phyloP scores from a whole-genome alignment of 2,888 invertebrate species.

The Portevinia maculata region DNA sequence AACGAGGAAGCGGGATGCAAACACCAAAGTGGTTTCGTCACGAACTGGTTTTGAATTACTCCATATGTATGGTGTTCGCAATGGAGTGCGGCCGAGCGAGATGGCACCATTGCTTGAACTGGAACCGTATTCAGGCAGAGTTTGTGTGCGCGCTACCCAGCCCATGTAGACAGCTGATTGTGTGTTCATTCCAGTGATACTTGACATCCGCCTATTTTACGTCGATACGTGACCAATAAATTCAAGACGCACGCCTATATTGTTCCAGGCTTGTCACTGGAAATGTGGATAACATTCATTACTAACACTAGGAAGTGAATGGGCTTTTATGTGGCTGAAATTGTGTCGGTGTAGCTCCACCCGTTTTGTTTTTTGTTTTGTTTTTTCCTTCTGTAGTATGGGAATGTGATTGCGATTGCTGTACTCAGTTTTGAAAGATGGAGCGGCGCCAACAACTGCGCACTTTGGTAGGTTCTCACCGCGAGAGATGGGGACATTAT shows the following conservation, averaged over 20 bases:
- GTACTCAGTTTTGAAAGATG: slow-evolving; percentile 3
- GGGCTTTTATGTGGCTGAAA: slow-evolving; percentile 33
- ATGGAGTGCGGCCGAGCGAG: slow-evolving; percentile 40
- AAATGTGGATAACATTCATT: slow-evolving; percentile 36
- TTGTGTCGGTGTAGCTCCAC: slow-evolving; percentile 53
- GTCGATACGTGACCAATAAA: slow-evolving; percentile 73
- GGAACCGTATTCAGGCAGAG: slow-evolving; percentile 6
- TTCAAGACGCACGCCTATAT: slow-evolving; percentile 72
- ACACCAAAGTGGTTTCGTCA: slow-evolving; percentile 59
- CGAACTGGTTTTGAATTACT: slow-evolving; percentile 66
- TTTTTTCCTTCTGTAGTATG: too few relatives aligned
- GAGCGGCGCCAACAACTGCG: slow-evolving; percentile 61
- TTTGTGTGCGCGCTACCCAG: slow-evolving; percentile 56
- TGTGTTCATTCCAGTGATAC: slow-evolving; percentile 65
- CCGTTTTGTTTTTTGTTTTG: slow-evolving; percentile 41
- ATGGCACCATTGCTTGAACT: slow-evolving; percentile 38
- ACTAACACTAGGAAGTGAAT: slow-evolving; percentile 19
- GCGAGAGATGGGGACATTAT: slow-evolving; percentile 41
- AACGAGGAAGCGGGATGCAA: slow-evolving; percentile 32
- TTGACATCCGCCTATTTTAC: slow-evolving; percentile 72
- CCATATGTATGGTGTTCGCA: slow-evolving; percentile 21
- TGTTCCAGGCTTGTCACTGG: slow-evolving; percentile 61
- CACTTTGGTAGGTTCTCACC: slow-evolving; percentile 68
- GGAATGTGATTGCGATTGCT: not conserved
- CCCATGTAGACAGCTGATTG: slow-evolving; percentile 73